A percentile compares a stretch with the other conserved stretches of the same genome.
Evolutionary conservation across 2,888 invertebrate species (phyloP).

Genomic region (Tetragonula carbonaria): DNA sequence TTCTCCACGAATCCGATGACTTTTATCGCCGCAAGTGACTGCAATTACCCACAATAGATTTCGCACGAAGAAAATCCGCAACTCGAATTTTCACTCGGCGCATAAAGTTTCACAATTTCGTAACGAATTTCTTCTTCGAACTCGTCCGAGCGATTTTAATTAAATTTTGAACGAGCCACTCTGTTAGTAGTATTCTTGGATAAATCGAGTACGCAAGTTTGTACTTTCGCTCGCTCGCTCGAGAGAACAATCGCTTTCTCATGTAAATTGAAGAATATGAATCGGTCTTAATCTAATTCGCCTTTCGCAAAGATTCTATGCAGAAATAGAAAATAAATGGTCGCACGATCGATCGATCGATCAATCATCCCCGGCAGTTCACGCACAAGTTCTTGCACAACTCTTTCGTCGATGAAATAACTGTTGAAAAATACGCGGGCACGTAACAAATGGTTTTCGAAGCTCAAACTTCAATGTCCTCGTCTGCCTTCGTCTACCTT

Average conservation of each 20-base stretch:
- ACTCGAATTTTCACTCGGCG: background rate
- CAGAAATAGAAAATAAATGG: no score
- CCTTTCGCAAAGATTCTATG: no score
- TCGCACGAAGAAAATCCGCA: background rate
- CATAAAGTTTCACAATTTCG: background rate
- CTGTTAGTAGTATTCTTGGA: background rate
- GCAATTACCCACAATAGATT: background rate
- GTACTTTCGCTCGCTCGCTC: background rate
- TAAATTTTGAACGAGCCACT: background rate
- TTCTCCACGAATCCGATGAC: background rate
- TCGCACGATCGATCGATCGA: no score
- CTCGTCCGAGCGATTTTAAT: background rate
- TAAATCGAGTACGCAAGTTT: background rate
- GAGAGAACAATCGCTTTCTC: background rate
- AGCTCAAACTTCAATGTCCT: background rate
- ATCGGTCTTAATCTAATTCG: no score
- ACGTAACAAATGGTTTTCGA: background rate
- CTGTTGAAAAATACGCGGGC: no score
- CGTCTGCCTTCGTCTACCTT: background rate
- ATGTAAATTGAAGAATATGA: no score
- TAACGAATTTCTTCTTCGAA: background rate
- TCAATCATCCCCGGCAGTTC: no score
- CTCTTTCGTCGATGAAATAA: no score
- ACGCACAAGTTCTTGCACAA: no score
- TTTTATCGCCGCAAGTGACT: background rate